Base-by-base conservation (phyloP, 2,888 invertebrate genomes). In the Thecophora atra region DNA sequence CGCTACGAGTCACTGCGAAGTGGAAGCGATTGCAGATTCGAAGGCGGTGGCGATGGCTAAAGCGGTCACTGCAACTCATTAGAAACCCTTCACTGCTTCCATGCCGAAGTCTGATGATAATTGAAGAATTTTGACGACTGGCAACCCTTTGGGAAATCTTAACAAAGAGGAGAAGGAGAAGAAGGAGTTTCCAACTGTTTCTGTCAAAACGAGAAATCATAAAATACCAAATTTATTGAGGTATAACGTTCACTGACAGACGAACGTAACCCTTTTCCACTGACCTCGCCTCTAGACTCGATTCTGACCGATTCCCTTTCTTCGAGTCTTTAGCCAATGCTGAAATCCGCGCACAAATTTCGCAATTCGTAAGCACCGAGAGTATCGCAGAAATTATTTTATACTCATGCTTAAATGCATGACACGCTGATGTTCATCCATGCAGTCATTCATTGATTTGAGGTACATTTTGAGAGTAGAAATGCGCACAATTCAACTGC, bases 41-140 rank as follows among this genome's bases (percentile, higher is more conserved):
- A 13, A n/a, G 17, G 60, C 13, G 30, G 30, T 37, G 58, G 44
- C 44, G 42, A 44, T 37, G 37, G 56, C n/a, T 58, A 21, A 28
- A 70, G 63, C 51, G 56, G 63, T 70, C 51, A 62, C 52, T 63
- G 70, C 30, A 63, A 63, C 63, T 44, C 58, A 68, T 56, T 56
- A 68, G 58, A 68, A 58, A 44, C n/a, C 19, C 56, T 47, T 65
- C 52, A n/a, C 28, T 13, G 65, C 19, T 21, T 11, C 47, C 21
- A 17, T 64, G 21, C 8, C 24, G n/a, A n/a, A 17, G 47, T 58
- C 58, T 28, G 24, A 24, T 7, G 11, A 17, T 26, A 15, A n/a
- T n/a, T 37, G 11, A 37, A 37, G 2, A 37, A 37, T 37, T 37
- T 26, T 17, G 11, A 28, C 26, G 24, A 1, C 7, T 47, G 19